Base-by-base conservation (phyloP, 37 sponge, comb jelly and placozoan species). In the Petrosia ficiformis region DNA sequence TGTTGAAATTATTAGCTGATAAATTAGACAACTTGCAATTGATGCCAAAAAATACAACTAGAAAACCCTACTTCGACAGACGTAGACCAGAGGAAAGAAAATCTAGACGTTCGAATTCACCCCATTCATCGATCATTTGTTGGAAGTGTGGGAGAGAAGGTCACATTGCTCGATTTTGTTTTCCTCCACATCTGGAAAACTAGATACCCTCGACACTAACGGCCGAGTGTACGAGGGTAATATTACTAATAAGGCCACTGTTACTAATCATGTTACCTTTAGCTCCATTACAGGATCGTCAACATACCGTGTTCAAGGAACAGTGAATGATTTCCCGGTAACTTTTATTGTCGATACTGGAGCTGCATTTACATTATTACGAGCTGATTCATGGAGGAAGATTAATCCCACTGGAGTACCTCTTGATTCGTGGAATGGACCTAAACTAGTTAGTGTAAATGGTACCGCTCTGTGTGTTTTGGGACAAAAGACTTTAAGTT, bases 271-370 rank as follows among this genome's bases (percentile, higher is more conserved):
- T 4, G 58, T 33, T 10, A 24, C 29, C 28, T 21, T 30, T 69
- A 29, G 28, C n/a, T 14, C 59, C 38, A 57, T 16, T 25, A 6
- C 32, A 19, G 35, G 26, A 42, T 26, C 4, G 48, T 8, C 16
- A 58, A 42, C 19, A 10, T 79, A 36, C 68, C 11, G 10, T 29
- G 22, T 79, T 25, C 24, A 19, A 19, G 58, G 22, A 19, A 38
- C 21, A n/a, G 63, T 79, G 6, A 71, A 79, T 48, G 72, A 30
- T 22, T 24, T n/a, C 34, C 57, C 36, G 1, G 80, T 36, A 8
- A 35, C 42, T 22, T 70, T 75, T 70, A 43, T 70, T 37, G 71
- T 79, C 42, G 80, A 79, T 39, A 79, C 80, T 43, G 80, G 72
- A 8, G 72, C 80, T 29, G 59, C 42, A 26, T 71, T 57, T 29